Conservation (phyloP, 2,888 invertebrate species). For the Margaritifera margaritifera region DNA sequence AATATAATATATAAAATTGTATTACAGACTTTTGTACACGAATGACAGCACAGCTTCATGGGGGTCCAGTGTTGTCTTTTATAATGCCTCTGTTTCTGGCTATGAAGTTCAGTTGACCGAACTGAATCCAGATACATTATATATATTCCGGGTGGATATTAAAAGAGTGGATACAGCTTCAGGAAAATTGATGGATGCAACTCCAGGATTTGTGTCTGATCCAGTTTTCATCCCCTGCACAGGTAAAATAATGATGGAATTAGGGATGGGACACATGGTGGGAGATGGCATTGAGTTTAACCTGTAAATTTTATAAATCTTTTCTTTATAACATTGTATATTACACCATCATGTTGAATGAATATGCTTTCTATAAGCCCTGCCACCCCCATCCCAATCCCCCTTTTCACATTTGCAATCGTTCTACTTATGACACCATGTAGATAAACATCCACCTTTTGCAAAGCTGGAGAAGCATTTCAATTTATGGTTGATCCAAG, state of each 20-base stretch:
- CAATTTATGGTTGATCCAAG: too few relatives aligned
- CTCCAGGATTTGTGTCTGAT: conserved; percentile 29
- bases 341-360: too few relatives aligned
- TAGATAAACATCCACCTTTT: too few relatives aligned
- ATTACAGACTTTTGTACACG: conserved; percentile 15
- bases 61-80: background rate
- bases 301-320: too few relatives aligned
- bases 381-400: too few relatives aligned
- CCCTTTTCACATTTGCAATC: too few relatives aligned
- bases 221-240: conserved; percentile 41
- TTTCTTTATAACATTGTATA: too few relatives aligned
- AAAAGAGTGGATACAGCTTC: too few relatives aligned
- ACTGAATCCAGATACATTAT: conserved; percentile 37
- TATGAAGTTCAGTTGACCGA: conserved; percentile 21
- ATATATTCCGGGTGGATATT: conserved; percentile 53
- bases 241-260: conserved; percentile 33
- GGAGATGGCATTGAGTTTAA: too few relatives aligned
- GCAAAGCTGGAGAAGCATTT: too few relatives aligned
- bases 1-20: background rate
- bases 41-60: conserved; percentile 1
- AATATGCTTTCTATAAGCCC: too few relatives aligned
- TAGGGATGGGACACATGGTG: background rate
- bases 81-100: conserved; percentile 1
- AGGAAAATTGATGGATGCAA: conserved; percentile 14
- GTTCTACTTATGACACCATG: too few relatives aligned